Evolutionary conservation across 2,888 invertebrate genomes (phyloP), one percentile per base, ranked within the genome.

Genomic region (Xanthorhoe spadicearia): DNA sequence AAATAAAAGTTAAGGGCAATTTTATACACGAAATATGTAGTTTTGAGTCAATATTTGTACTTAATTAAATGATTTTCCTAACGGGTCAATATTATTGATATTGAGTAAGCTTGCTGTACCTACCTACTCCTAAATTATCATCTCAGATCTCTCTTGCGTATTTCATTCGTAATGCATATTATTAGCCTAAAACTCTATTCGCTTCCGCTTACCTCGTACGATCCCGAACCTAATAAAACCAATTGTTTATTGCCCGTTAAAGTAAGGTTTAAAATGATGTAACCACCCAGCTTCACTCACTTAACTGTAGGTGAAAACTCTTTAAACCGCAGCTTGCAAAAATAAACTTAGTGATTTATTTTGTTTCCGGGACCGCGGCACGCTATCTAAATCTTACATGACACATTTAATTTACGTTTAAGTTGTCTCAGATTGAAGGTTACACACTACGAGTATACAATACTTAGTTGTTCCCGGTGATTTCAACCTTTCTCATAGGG

Each of bases 331-430:
- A 71, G 70, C 64, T 64, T 66, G 67, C 66, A 43, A 68, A 65
- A 72, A 71, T 71, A 70, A 72, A 67, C 56, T 13, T 3, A 18
- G 23, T 66, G 51, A 71, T 54, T 68, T 72, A 71, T 68, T 68
- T 67, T 64, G 66, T 67, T 38, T 35, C 28, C 57, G 35, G 55
- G 56, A 68, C 53, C 50, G 59, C 55, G 32, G 32, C 10, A 35
- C n/a, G 53, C 64, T 73, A 73, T 72, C 72, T 82, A 80, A 80
- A 80, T 81, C 77, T 70, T 74, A 58, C 58, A 54, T 46, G 77
- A 75, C 78, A 77, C 57, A 65, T 82, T 78, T 69, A 74, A 79
- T 79, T 80, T 76, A 72, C 74, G 59, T 48, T 43, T 1, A 43
- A 13, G 38, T 13, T 43, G 13, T 13, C 38, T 43, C 13, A 13